Base-by-base conservation (phyloP, 2,113 vertebrate genomes). In the Enhydra lutris region DNA sequence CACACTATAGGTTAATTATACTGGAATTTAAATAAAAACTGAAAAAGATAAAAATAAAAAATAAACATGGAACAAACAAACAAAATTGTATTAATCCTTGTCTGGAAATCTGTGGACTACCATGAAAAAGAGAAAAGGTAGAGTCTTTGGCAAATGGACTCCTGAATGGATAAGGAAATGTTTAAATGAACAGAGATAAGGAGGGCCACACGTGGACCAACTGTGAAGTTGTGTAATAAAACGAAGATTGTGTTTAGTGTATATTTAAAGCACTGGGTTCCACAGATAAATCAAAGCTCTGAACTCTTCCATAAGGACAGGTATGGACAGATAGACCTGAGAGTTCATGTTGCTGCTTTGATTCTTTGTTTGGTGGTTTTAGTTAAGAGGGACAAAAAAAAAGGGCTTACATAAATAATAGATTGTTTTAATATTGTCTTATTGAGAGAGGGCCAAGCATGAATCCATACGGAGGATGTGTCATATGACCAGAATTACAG, bases 281-380 rank as follows among this genome's bases (percentile, higher is more conserved):
- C 34, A 57, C 7, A 59, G 93, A 61, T 36, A 11, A 71, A 31
- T 80, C 8, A 59, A 17, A 71, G 74, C 50, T 31, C 50, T 36
- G 21, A 18, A 12, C 29, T 12, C 21, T 52, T 47, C 50, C 3
- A 0, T 6, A 2, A 39, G 26, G 61, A 17, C 24, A 34, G 0
- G 0, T 5, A 23, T n/a, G 31, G 61, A 7, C 14, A 59, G 81
- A 86, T 36, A 76, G 15, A 76, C 13, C 13, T 4, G 9, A 85
- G 47, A 61, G 20, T 80, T 52, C 52, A 36, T 85, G 81, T 45
- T 7, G 59, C 34, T 61, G 39, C 4, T 86, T n/a, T 86, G 13
- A 34, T 79, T 86, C 29, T 8, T 78, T 21, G 13, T 13, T 59
- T 67, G 42, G 39, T 31, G 31, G 39, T 65, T 86, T 86, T 91